Percentiles rank a stretch among this genome's conserved stretches.
phyloP scores from a whole-genome alignment of 1,140 invertebrate species.

The Macrocentrus cingulum region DNA sequence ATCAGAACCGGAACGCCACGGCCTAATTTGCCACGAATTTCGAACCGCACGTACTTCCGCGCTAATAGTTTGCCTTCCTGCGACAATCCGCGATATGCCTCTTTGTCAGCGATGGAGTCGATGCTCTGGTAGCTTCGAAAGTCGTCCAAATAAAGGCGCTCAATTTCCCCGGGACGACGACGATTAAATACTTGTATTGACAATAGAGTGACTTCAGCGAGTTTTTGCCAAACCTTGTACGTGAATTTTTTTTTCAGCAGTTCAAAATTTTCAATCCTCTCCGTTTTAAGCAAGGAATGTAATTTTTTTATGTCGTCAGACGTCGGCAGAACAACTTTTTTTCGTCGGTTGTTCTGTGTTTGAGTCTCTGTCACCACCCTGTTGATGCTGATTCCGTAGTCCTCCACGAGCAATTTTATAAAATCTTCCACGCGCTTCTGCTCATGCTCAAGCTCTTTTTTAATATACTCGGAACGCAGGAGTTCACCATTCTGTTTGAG shows the following conservation, averaged over 20 bases:
- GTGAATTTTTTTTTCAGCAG: background rate
- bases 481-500: no score
- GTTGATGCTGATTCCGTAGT: conserved; percentile 17
- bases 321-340: conserved; percentile 17
- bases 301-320: conserved; percentile 24
- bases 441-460: no score
- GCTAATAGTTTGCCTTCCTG: conserved; percentile 1
- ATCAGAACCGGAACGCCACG: conserved; percentile 24
- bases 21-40: conserved; percentile 23
- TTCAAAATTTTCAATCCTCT: background rate
- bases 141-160: conserved; percentile 20
- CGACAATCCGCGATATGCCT: background rate
- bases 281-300: background rate
- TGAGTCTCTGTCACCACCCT: conserved; percentile 22
- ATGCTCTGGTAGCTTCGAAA: conserved; percentile 15
- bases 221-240: conserved; percentile 4
- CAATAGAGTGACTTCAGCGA: conserved; percentile 16
- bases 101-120: background rate
- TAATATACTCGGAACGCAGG: no score
- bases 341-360: conserved; percentile 1
- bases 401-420: conserved; percentile 17
- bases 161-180: conserved; percentile 26
- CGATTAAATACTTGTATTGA: conserved; percentile 25
- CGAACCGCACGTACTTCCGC: conserved; percentile 16
- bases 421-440: no score